phyloP scores from a whole-genome alignment of 2,888 invertebrate genomes.

The Yponomeuta cagnagella region DNA sequence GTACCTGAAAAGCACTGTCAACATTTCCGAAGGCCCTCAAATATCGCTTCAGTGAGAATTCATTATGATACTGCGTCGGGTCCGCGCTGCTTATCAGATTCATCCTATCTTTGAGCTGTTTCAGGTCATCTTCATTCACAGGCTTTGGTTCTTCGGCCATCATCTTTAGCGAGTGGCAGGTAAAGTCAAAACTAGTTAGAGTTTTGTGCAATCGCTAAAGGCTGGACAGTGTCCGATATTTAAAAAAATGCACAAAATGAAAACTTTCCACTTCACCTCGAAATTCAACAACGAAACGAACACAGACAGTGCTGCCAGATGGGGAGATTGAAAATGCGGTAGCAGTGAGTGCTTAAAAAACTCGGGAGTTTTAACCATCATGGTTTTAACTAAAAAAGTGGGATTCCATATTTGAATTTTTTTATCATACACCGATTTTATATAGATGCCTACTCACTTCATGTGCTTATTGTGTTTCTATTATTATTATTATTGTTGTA shows the following conservation, averaged over 20 bases:
- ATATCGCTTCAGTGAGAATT: conserved; percentile 82
- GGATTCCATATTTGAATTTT: too few species aligned
- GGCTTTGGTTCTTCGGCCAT: conserved; percentile 66
- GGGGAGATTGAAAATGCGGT: neutral
- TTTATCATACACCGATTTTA: too few species aligned
- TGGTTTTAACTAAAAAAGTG: too few species aligned
- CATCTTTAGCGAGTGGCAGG: neutral
- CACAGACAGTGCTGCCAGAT: too few species aligned
- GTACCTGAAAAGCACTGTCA: conserved; percentile 84
- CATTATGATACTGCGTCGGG: conserved; percentile 84
- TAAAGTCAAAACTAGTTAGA: too few species aligned
- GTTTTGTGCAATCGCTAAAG: neutral
- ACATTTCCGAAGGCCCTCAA: conserved; percentile 83
- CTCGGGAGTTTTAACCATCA: too few species aligned
- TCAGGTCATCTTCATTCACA: conserved; percentile 78
- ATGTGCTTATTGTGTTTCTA: too few species aligned
- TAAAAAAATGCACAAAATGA: neutral
- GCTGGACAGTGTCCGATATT: neutral
- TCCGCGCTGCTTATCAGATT: conserved; percentile 83
- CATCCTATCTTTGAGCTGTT: conserved; percentile 82
- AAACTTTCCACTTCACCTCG: neutral
- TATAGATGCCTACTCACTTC: too few species aligned
- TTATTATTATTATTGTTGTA: too few species aligned
- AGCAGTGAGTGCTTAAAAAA: neutral
- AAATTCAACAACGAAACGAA: neutral